Conservation (phyloP, 2,113 vertebrate species). For the Piaya cayana region DNA sequence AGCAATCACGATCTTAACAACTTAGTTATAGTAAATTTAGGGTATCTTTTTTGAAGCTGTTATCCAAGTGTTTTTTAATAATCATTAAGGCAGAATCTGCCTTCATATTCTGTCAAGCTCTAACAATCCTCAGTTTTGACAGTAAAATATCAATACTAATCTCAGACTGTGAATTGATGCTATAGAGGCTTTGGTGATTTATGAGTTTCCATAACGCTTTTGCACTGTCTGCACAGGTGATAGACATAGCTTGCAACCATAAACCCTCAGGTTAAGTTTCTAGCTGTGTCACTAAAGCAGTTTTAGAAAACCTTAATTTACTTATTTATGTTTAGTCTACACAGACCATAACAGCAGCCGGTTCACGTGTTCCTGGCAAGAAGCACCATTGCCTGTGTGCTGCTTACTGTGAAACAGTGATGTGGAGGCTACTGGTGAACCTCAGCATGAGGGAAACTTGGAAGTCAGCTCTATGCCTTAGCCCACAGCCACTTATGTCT, state of each 20-base stretch:
- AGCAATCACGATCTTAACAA: background rate
- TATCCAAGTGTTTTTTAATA: background rate
- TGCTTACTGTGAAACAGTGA: rapidly evolving
- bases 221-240: background rate
- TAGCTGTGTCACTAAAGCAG: background rate
- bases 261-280: background rate
- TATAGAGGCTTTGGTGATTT: background rate
- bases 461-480: background rate
- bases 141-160: constrained; percentile 33
- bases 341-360: background rate
- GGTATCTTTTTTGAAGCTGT: background rate
- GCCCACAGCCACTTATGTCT: background rate
- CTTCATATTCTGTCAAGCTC: background rate
- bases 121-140: background rate
- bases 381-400: background rate
- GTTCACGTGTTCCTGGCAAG: background rate
- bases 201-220: background rate
- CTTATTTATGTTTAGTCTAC: background rate
- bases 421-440: background rate
- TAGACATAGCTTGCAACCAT: background rate
- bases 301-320: background rate
- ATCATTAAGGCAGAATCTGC: background rate
- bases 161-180: constrained; percentile 10
- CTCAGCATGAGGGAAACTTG: background rate
- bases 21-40: background rate